Conservation (phyloP, 2,113 vertebrate species). For the Procavia capensis region DNA sequence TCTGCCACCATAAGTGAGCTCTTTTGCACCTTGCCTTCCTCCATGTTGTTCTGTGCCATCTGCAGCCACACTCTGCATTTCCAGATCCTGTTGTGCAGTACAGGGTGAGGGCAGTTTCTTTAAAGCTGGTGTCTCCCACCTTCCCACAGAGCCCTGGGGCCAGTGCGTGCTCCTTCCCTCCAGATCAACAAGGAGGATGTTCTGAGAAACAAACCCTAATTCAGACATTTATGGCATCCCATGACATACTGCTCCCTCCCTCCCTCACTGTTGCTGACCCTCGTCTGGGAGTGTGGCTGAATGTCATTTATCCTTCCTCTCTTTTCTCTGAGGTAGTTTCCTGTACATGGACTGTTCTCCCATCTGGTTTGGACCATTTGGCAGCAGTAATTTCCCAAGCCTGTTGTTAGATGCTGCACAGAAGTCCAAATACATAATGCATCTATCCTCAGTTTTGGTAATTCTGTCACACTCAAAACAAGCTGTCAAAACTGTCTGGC, state of each 20-base stretch:
- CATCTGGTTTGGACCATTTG: neutral
- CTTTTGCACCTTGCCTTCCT: fast-evolving
- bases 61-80: no score
- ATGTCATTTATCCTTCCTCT: neutral
- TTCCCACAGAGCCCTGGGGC: fast-evolving
- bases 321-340: neutral
- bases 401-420: neutral
- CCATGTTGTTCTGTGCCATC: fast-evolving
- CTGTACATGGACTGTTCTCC: neutral
- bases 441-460: neutral
- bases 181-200: neutral
- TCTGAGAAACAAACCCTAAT: neutral
- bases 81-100: neutral
- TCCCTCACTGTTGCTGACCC: neutral
- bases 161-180: fast-evolving
- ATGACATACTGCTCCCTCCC: neutral
- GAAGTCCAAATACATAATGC: slow-evolving; percentile 42
- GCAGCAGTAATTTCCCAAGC: slow-evolving; percentile 9
- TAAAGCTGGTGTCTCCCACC: neutral
- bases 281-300: neutral
- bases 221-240: neutral
- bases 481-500: slow-evolving; percentile 74
- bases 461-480: slow-evolving; percentile 68
- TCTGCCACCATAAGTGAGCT: neutral
- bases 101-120: fast-evolving